A percentile compares a stretch with the other conserved stretches of the same genome.
Evolutionary conservation across 2,888 invertebrate genomes (phyloP).

Genomic region (Spodoptera littoralis): DNA sequence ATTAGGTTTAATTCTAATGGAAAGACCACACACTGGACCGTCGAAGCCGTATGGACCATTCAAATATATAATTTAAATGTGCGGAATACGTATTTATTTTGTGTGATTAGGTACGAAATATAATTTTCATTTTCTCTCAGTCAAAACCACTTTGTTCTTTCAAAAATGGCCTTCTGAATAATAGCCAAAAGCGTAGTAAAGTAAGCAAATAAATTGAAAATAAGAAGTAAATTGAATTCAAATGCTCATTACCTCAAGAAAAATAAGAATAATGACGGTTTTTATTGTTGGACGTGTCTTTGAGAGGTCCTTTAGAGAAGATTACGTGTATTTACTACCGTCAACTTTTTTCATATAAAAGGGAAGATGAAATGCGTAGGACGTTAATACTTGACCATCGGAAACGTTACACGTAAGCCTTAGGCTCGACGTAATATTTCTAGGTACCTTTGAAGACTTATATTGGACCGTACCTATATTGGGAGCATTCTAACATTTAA

Average conservation of each 20-base stretch:
- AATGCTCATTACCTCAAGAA: constrained; percentile 39
- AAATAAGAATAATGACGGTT: constrained; percentile 43
- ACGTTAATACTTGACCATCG: not conserved
- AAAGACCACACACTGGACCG: constrained; percentile 1
- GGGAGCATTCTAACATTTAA: no score
- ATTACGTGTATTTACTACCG: constrained; percentile 33
- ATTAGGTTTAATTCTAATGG: not conserved
- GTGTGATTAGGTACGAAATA: constrained; percentile 14
- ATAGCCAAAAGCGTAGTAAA: constrained; percentile 23
- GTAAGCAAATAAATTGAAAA: constrained; percentile 36
- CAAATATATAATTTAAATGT: constrained; percentile 3
- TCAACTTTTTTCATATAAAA: constrained; percentile 8
- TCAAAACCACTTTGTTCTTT: constrained; percentile 1
- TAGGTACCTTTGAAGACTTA: constrained; percentile 9
- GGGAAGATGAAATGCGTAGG: not conserved
- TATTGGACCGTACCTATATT: no score
- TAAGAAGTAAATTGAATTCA: constrained; percentile 41
- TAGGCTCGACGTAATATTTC: constrained; percentile 9
- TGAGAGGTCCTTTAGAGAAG: constrained; percentile 27
- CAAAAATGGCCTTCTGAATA: constrained; percentile 10
- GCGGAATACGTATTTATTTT: constrained; percentile 14
- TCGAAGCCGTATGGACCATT: not conserved
- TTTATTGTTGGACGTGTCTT: constrained; percentile 36
- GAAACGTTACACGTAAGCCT: not conserved
- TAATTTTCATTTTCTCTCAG: not conserved